A percentile compares a stretch with the other conserved stretches of the same genome.
Evolutionary conservation across 2,888 invertebrate genomes (phyloP).

Genomic region (Magallana nippona): DNA sequence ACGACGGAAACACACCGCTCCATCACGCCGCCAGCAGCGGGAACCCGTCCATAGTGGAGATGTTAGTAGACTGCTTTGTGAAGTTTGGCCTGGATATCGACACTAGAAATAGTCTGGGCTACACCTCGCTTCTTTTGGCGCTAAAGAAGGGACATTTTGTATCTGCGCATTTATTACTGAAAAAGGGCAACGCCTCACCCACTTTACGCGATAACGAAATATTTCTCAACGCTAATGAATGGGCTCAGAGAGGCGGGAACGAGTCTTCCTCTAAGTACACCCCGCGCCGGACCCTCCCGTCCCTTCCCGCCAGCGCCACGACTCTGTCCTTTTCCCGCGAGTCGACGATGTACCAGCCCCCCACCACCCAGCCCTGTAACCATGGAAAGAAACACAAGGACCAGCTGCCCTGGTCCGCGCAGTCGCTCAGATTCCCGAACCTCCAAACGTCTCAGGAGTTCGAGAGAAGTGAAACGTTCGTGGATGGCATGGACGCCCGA

Average conservation of each 20-base stretch:
- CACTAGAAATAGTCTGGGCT: slow-evolving; percentile 73
- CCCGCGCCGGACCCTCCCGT: slow-evolving; percentile 49
- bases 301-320: slow-evolving; percentile 58
- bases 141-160: slow-evolving; percentile 75
- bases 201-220: slow-evolving; percentile 74
- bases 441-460: slow-evolving; percentile 53
- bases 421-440: slow-evolving; percentile 59
- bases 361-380: slow-evolving; percentile 63
- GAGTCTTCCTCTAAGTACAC: slow-evolving; percentile 51
- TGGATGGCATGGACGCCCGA: slow-evolving; percentile 67
- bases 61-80: slow-evolving; percentile 63
- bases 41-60: slow-evolving; percentile 69
- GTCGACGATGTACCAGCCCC: slow-evolving; percentile 69
- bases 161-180: slow-evolving; percentile 72
- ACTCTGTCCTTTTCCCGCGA: slow-evolving; percentile 67
- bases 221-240: slow-evolving; percentile 73
- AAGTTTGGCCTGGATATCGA: slow-evolving; percentile 75
- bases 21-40: slow-evolving; percentile 75
- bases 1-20: slow-evolving; percentile 77
- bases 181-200: slow-evolving; percentile 71
- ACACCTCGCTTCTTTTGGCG: slow-evolving; percentile 75
- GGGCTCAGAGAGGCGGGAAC: slow-evolving; percentile 65
- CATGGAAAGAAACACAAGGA: slow-evolving; percentile 61
- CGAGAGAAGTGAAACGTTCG: slow-evolving; percentile 60
- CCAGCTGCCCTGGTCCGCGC: slow-evolving; percentile 59